Percentiles rank a stretch among this genome's conserved stretches.
Conservation (phyloP, 2,113 vertebrate genomes). For the Anseranas semipalmata region DNA sequence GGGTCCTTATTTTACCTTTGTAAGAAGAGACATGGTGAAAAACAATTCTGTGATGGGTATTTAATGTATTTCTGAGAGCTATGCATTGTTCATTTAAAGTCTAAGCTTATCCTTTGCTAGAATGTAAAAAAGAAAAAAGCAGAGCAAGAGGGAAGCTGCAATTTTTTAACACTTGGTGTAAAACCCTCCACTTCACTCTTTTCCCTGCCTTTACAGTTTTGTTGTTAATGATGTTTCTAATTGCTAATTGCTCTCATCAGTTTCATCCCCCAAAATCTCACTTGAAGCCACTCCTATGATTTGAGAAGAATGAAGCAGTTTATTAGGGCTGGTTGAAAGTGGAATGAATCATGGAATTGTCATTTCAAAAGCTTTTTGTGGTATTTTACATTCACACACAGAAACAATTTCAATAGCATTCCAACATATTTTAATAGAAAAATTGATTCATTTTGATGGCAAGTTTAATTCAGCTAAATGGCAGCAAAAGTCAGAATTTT, state of each 20-base stretch:
- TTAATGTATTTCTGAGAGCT: background rate
- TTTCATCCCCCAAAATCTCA: background rate
- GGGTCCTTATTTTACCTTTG: background rate
- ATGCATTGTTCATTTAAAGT: background rate
- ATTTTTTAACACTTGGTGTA: background rate
- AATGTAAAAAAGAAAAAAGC: background rate
- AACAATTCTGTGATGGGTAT: background rate
- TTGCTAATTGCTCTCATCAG: background rate
- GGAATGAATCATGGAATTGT: background rate
- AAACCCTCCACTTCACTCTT: background rate
- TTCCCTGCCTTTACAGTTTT: background rate
- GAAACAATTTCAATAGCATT: background rate
- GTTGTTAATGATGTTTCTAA: background rate
- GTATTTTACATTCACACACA: background rate
- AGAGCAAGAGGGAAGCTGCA: background rate
- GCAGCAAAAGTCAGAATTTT: background rate
- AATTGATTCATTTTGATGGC: background rate
- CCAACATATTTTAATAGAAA: background rate
- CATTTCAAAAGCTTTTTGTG: background rate
- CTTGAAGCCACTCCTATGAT: background rate
- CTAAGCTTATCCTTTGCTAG: background rate
- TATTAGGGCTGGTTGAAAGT: background rate
- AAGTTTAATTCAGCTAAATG: background rate
- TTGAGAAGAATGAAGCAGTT: background rate
- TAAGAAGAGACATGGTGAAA: background rate